A percentile compares a stretch with the other conserved stretches of the same genome.
These are phyloP conservation scores for Hofmannophila pseudospretella DNA, from an alignment of 2,888 invertebrate genomes.

Conservation along the genomic window DNA sequence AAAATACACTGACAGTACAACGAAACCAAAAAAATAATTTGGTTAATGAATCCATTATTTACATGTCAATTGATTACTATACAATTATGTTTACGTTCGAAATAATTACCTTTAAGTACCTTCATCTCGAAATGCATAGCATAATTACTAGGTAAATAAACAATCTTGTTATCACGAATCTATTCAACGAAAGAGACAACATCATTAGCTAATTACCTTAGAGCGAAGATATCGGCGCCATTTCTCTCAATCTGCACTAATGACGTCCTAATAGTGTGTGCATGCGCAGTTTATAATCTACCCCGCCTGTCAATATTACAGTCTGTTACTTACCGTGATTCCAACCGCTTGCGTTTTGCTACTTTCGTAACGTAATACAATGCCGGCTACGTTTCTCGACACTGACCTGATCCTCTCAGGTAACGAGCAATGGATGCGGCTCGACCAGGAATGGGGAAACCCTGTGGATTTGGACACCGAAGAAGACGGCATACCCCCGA, in stretches of 20 bases:
- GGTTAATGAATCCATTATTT: too few species aligned
- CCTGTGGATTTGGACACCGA: slow-evolving; percentile 61
- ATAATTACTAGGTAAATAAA: too few species aligned
- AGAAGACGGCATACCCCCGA: slow-evolving; percentile 31
- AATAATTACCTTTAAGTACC: too few species aligned
- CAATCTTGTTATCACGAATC: too few species aligned
- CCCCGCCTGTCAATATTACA: background rate
- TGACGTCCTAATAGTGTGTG: too few species aligned
- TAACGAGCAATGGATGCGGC: slow-evolving; percentile 58
- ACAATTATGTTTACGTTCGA: too few species aligned
- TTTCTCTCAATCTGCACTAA: background rate
- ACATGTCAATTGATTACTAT: too few species aligned
- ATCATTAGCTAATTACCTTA: background rate
- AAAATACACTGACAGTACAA: too few species aligned
- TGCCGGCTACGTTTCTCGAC: slow-evolving; percentile 22
- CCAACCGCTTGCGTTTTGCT: background rate
- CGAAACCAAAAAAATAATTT: too few species aligned
- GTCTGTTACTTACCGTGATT: background rate
- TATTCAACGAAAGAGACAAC: background rate
- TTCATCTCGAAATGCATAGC: too few species aligned
- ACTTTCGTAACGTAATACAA: slow-evolving; percentile 3
- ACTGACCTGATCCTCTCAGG: slow-evolving; percentile 49
- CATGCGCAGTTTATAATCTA: background rate
- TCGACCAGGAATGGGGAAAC: slow-evolving; percentile 59
- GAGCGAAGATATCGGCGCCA: background rate